These are phyloP conservation scores for Threskiornis aethiopicus DNA, from an alignment of 2,797 vertebrate genomes.

Conservation along the genomic window DNA sequence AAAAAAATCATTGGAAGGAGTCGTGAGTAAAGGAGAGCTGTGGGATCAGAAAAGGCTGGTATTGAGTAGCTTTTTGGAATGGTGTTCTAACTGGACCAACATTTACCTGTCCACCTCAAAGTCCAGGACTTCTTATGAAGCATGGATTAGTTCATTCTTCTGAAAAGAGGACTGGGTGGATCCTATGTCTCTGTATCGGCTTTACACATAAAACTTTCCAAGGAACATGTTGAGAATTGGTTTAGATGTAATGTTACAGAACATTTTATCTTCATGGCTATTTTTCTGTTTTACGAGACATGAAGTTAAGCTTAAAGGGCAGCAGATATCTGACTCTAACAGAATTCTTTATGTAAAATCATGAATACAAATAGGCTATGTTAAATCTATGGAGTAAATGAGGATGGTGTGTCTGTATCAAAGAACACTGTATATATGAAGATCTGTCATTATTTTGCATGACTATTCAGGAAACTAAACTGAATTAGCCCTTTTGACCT, in stretches of 20 bases:
- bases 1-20: not conserved
- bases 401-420: not conserved
- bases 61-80: not conserved
- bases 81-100: not conserved
- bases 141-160: not conserved
- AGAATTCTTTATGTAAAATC: not conserved
- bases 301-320: not conserved
- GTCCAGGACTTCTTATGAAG: not conserved
- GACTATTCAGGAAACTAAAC: constrained; percentile 28
- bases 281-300: not conserved
- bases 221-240: not conserved
- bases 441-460: constrained; percentile 19
- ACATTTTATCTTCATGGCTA: not conserved
- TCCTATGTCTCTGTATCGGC: not conserved
- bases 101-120: not conserved
- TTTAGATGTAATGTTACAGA: not conserved
- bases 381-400: not conserved
- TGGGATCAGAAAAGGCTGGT: not conserved
- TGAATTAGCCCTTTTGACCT: constrained; percentile 61
- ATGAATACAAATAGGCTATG: not conserved
- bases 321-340: not conserved
- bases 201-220: not conserved
- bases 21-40: not conserved
- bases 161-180: not conserved
- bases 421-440: not conserved